These are phyloP conservation scores for Kryptolebias marmoratus DNA, from an alignment of 2,113 vertebrate species.

Conservation along the genomic window DNA sequence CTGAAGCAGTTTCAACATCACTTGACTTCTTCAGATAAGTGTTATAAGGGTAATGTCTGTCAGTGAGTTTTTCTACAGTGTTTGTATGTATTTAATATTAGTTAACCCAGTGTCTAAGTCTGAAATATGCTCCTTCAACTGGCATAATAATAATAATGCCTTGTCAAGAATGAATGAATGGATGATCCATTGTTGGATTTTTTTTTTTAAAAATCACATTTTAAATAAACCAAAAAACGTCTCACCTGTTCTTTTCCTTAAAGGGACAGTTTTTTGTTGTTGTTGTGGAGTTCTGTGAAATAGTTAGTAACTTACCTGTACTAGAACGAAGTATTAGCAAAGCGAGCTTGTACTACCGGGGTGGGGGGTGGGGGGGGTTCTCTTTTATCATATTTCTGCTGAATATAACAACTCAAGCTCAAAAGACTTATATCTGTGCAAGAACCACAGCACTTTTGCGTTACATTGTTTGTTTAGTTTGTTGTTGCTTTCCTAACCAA, in stretches of 20 bases:
- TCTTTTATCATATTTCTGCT: no score
- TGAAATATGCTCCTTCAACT: neutral
- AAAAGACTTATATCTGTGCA: no score
- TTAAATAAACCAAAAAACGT: no score
- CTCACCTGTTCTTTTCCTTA: no score
- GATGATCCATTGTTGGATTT: neutral
- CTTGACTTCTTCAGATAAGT: constrained; percentile 35
- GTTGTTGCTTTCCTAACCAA: no score
- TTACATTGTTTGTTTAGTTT: no score
- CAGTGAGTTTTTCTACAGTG: neutral
- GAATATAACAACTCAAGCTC: no score
- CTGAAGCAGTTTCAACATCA: constrained; percentile 28
- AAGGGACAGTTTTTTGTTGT: neutral
- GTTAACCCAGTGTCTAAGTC: constrained; percentile 6
- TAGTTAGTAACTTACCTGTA: neutral
- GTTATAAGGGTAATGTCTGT: constrained; percentile 5
- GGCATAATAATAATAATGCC: neutral
- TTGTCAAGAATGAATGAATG: neutral
- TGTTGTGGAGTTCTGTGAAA: neutral
- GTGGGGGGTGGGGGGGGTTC: no score
- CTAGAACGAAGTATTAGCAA: no score
- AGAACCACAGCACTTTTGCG: no score
- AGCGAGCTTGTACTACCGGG: no score
- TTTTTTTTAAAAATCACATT: neutral
- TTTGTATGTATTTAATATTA: constrained; percentile 4